A percentile compares a stretch with the other conserved stretches of the same genome.
Conservation (phyloP, 2,888 invertebrate species). For the Torymus aiolomorphi region DNA sequence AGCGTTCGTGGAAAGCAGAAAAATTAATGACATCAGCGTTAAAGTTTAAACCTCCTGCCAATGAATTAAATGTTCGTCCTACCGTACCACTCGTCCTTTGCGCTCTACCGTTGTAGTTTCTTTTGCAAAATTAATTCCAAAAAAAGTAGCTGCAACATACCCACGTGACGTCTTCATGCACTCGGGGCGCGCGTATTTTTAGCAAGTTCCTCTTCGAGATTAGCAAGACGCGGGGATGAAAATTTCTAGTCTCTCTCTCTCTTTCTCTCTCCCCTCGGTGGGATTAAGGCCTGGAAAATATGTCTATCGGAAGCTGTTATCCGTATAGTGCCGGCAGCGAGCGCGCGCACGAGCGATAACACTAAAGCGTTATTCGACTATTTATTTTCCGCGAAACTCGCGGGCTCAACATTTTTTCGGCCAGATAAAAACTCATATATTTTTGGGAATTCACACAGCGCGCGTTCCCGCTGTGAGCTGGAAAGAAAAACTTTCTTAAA, state of each 20-base stretch:
- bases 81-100: too few relatives aligned
- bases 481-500: too few relatives aligned
- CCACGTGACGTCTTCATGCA: too few relatives aligned
- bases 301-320: conserved; percentile 28
- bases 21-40: too few relatives aligned
- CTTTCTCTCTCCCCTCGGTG: background rate
- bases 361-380: conserved; percentile 17
- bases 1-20: too few relatives aligned
- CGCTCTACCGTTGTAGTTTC: too few relatives aligned
- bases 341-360: background rate
- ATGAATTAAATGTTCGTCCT: too few relatives aligned
- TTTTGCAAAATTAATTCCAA: too few relatives aligned
- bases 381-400: background rate
- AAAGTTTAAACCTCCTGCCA: too few relatives aligned
- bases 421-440: background rate
- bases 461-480: too few relatives aligned
- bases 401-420: background rate
- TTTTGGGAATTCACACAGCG: background rate
- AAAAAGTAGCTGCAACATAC: too few relatives aligned
- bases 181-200: background rate
- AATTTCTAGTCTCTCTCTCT: background rate
- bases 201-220: conserved; percentile 2
- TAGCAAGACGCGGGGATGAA: conserved; percentile 1
- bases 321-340: too few relatives aligned
- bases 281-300: conserved; percentile 11